phyloP scores from a whole-genome alignment of 1,140 invertebrate species.

The Mercenaria mercenaria region DNA sequence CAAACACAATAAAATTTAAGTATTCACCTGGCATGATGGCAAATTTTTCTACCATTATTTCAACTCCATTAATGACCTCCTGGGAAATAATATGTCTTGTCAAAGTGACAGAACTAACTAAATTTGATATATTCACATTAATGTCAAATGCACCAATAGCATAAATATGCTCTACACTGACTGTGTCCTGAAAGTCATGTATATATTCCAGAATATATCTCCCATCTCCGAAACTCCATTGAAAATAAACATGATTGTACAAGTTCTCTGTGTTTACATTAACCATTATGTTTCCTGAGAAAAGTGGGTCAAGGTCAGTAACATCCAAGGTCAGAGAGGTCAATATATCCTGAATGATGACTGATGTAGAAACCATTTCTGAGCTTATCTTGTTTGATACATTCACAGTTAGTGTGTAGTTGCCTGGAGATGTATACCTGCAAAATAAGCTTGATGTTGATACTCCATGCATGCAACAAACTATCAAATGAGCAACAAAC shows the following conservation, averaged over 20 bases:
- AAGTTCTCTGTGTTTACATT: background rate
- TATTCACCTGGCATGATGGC: slow-evolving; percentile 14
- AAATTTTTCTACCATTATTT: slow-evolving; percentile 21
- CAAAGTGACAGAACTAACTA: slow-evolving; percentile 55
- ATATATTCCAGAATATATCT: background rate
- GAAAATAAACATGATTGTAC: background rate
- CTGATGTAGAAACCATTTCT: background rate
- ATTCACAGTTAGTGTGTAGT: slow-evolving; percentile 58
- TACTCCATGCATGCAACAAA: no score
- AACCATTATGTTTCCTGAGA: background rate
- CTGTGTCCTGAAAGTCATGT: background rate
- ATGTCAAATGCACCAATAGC: slow-evolving; percentile 51
- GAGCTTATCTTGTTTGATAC: slow-evolving; percentile 54
- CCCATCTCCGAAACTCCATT: slow-evolving; percentile 64
- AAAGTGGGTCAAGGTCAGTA: background rate
- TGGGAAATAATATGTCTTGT: slow-evolving; percentile 42
- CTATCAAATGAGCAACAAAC: no score
- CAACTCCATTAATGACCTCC: slow-evolving; percentile 55
- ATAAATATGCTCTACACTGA: slow-evolving; percentile 54
- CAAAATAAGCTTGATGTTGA: background rate
- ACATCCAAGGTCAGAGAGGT: slow-evolving; percentile 40
- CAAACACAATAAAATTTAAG: background rate
- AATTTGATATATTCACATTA: slow-evolving; percentile 62
- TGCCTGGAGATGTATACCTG: slow-evolving; percentile 24
- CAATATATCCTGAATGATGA: slow-evolving; percentile 49